Evolutionary conservation across 64 coral and sea anemone genomes (phyloP).

Genomic region (Trachythela sp.): DNA sequence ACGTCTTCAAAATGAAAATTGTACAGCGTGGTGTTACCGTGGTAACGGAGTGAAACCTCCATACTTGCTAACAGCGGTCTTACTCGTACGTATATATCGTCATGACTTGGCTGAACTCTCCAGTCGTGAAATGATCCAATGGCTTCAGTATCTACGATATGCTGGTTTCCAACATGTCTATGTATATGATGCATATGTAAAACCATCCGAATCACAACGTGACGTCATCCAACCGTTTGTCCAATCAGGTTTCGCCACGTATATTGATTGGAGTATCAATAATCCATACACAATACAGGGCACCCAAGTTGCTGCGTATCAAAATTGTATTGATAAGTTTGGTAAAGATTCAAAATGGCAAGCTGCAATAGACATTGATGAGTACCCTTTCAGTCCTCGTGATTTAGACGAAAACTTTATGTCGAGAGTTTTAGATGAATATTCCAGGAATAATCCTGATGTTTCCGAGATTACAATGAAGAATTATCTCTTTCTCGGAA

Average conservation of each 20-base stretch:
- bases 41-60: slow-evolving; percentile 18
- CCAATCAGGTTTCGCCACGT: slow-evolving; percentile 66
- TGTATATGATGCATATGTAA: slow-evolving; percentile 37
- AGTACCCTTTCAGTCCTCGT: slow-evolving; percentile 66
- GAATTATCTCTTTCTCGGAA: slow-evolving; percentile 71
- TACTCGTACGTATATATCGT: slow-evolving; percentile 25
- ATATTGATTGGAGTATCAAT: slow-evolving; percentile 59
- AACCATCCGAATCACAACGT: slow-evolving; percentile 43
- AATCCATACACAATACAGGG: slow-evolving; percentile 51
- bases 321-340: slow-evolving; percentile 47
- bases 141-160: slow-evolving; percentile 14
- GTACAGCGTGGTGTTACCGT: slow-evolving; percentile 29
- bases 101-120: slow-evolving; percentile 1
- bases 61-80: slow-evolving; percentile 41
- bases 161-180: slow-evolving; percentile 45
- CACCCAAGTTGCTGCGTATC: slow-evolving; percentile 63
- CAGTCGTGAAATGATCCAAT: slow-evolving; percentile 29
- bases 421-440: slow-evolving; percentile 26
- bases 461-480: slow-evolving; percentile 61
- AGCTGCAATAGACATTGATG: slow-evolving; percentile 72
- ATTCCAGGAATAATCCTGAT: background rate
- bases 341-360: slow-evolving; percentile 58
- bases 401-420: slow-evolving; percentile 50
- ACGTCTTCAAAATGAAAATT: background rate
- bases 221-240: slow-evolving; percentile 40